phyloP scores from a whole-genome alignment of 2,888 invertebrate species.

The Pollenia labialis region DNA sequence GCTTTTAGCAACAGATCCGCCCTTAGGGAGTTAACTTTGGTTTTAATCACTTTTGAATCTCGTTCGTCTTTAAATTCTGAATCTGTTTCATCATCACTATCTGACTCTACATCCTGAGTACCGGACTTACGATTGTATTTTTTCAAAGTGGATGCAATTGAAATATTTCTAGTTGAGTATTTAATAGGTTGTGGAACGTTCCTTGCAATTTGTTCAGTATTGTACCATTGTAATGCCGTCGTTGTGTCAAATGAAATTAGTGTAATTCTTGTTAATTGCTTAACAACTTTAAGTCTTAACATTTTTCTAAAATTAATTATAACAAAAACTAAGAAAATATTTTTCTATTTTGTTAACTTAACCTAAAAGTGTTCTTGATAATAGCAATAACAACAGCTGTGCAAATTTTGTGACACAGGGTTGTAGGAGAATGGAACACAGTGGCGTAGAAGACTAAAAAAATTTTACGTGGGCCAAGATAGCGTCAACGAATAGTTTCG shows the following conservation, averaged over 20 bases:
- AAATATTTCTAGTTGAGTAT: constrained; percentile 32
- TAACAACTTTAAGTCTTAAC: constrained; percentile 49
- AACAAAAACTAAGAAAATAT: neutral
- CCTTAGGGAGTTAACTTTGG: constrained; percentile 88
- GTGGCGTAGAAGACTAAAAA: no score
- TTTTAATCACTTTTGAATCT: constrained; percentile 88
- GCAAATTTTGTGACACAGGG: neutral
- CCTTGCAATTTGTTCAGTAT: neutral
- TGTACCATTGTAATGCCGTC: neutral
- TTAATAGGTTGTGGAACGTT: neutral
- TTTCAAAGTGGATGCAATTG: constrained; percentile 25
- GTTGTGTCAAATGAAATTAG: neutral
- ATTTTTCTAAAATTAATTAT: constrained; percentile 39
- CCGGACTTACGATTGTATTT: constrained; percentile 79
- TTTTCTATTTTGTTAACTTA: constrained; percentile 35
- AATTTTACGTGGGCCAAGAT: no score
- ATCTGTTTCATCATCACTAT: constrained; percentile 85
- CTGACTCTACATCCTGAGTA: constrained; percentile 76
- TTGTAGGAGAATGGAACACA: no score
- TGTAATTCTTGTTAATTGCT: constrained; percentile 4
- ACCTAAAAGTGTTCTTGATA: constrained; percentile 4
- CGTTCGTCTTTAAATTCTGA: constrained; percentile 85
- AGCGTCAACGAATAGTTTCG: no score
- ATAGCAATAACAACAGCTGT: constrained; percentile 14
- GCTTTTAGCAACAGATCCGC: constrained; percentile 89